Conservation (phyloP, 1,140 invertebrate genomes). For the Muscidifurax raptorellus region DNA sequence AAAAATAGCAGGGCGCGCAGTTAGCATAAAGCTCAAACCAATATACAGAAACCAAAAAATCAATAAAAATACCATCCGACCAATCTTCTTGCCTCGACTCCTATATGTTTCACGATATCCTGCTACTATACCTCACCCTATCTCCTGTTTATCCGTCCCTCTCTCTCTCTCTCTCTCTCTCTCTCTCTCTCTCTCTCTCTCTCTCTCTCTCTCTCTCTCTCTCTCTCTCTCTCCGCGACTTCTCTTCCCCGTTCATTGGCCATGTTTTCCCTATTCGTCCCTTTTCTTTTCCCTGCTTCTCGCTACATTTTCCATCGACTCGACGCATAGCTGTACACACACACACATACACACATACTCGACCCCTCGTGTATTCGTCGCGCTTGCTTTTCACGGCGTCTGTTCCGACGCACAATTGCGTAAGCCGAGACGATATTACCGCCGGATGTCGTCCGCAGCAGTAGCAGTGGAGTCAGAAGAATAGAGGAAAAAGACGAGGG, state of each 20-base stretch:
- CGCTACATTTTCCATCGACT: slow-evolving; percentile 20
- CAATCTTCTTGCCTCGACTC: background rate
- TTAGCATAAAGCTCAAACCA: background rate
- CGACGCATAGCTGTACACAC: background rate
- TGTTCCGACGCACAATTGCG: slow-evolving; percentile 46
- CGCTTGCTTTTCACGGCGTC: slow-evolving; percentile 35
- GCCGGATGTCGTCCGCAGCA: slow-evolving; percentile 39
- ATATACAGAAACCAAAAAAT: background rate
- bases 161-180: background rate
- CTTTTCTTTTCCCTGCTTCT: background rate
- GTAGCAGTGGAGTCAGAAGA: background rate
- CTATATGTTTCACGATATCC: slow-evolving; percentile 7
- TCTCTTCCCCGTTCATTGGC: slow-evolving; percentile 8
- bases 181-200: background rate
- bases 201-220: slow-evolving; percentile 3
- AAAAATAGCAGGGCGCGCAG: background rate
- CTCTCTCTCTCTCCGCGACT: background rate
- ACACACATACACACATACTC: background rate
- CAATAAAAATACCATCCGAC: slow-evolving; percentile 21
- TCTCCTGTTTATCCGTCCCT: background rate
- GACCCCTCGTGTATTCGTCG: background rate
- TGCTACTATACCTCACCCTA: too few species aligned
- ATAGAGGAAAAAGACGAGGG: background rate
- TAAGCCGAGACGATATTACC: slow-evolving; percentile 48
- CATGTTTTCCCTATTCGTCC: background rate